Percentiles rank a stretch among this genome's conserved stretches.
Evolutionary conservation across 2,888 invertebrate genomes (phyloP).

Genomic region (Deilephila porcellus): DNA sequence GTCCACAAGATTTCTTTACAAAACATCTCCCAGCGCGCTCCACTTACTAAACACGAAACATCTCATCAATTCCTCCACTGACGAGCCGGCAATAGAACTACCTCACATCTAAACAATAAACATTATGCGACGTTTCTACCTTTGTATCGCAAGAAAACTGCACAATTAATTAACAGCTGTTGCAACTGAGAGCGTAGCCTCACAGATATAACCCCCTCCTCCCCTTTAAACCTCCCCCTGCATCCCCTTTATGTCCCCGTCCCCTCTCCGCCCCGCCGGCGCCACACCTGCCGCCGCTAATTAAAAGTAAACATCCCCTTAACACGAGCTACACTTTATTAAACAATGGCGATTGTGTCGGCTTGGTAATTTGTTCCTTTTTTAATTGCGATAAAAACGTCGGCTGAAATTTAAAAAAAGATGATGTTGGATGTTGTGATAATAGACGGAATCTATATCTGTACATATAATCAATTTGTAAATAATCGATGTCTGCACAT

Average conservation of each 20-base stretch:
- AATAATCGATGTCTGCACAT: too few relatives aligned
- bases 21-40: background rate
- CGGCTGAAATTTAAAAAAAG: background rate
- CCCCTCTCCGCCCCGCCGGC: background rate
- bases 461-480: too few relatives aligned
- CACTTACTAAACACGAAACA: background rate
- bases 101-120: background rate
- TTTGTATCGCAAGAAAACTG: conserved; percentile 6
- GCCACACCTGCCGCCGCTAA: background rate
- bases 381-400: background rate
- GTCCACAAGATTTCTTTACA: background rate
- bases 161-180: background rate
- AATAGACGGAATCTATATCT: too few relatives aligned
- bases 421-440: background rate
- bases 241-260: background rate
- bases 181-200: background rate
- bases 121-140: background rate
- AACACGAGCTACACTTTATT: conserved; percentile 13
- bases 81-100: background rate
- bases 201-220: background rate
- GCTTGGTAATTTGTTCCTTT: background rate
- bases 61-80: background rate
- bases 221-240: background rate
- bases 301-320: conserved; percentile 14
- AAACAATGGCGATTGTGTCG: conserved; percentile 17